Percentiles rank a stretch among this genome's conserved stretches.
Conservation (phyloP, 2,113 vertebrate genomes). For the Cichladusa arquata region DNA sequence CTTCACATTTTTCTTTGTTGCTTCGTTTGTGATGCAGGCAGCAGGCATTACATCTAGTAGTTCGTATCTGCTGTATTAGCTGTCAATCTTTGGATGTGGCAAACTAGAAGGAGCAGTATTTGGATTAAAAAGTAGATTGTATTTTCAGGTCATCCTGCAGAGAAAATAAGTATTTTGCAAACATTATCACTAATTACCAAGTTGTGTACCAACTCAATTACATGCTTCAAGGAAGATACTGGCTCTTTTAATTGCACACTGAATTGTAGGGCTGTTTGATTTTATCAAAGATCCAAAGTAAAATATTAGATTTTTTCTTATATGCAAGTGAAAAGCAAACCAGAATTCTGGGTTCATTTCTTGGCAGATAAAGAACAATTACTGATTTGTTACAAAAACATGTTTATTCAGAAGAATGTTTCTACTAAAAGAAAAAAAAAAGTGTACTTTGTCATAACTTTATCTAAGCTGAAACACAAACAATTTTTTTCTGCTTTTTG, state of each 20-base stretch:
- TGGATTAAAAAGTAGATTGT: background rate
- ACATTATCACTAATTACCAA: background rate
- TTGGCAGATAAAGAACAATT: background rate
- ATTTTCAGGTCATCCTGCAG: background rate
- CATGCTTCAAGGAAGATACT: background rate
- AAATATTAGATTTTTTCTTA: background rate
- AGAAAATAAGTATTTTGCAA: background rate
- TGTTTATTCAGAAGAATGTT: background rate
- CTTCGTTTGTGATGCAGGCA: background rate
- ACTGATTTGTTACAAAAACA: background rate
- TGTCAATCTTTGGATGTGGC: background rate
- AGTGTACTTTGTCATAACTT: background rate
- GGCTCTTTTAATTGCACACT: background rate
- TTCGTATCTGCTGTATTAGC: accelerated
- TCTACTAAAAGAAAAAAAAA: background rate
- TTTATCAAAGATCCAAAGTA: background rate
- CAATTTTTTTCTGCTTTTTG: background rate
- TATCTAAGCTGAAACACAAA: background rate
- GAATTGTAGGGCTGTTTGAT: background rate
- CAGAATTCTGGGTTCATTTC: background rate
- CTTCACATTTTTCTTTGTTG: background rate
- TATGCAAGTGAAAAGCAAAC: background rate
- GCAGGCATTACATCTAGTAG: background rate
- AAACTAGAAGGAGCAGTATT: background rate
- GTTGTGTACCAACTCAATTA: background rate